Evolutionary conservation across 2,113 vertebrate genomes (phyloP).

Genomic region (Microcebus tavaratra): DNA sequence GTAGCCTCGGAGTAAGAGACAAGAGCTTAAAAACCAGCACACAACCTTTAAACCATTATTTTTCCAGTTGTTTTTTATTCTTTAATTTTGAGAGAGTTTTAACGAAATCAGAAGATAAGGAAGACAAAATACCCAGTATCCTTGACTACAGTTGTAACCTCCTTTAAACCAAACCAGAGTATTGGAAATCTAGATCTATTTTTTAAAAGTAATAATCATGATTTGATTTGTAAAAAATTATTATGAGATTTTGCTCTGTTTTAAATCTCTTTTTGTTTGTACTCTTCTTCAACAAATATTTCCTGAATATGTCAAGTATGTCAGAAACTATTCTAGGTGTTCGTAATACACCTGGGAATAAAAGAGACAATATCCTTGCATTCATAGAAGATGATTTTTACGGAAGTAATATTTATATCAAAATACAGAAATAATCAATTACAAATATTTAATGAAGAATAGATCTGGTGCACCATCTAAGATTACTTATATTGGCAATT

Average conservation of each 20-base stretch:
- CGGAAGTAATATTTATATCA: not conserved
- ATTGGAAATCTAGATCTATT: not conserved
- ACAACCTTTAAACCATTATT: not conserved
- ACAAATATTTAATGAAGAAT: not conserved
- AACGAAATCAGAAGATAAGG: conserved; percentile 3
- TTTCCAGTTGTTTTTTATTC: not conserved
- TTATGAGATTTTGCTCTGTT: not conserved
- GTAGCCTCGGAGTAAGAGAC: not conserved
- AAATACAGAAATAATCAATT: not conserved
- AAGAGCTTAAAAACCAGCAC: not conserved
- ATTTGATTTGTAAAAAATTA: conserved; percentile 14
- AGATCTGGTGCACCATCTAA: not conserved
- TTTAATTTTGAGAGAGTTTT: conserved; percentile 34
- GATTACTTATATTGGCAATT: not conserved
- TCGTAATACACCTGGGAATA: not conserved
- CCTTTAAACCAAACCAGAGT: not conserved
- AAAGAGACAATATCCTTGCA: not conserved
- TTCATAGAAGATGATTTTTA: not conserved
- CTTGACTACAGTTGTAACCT: not conserved
- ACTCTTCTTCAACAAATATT: not conserved
- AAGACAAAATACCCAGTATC: not conserved
- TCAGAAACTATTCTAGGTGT: not conserved
- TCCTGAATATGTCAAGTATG: not conserved
- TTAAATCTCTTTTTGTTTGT: not conserved
- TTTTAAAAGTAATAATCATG: not conserved